phyloP scores from a whole-genome alignment of 2,113 vertebrate genomes.

The Syngnathoides biaculeatus region DNA sequence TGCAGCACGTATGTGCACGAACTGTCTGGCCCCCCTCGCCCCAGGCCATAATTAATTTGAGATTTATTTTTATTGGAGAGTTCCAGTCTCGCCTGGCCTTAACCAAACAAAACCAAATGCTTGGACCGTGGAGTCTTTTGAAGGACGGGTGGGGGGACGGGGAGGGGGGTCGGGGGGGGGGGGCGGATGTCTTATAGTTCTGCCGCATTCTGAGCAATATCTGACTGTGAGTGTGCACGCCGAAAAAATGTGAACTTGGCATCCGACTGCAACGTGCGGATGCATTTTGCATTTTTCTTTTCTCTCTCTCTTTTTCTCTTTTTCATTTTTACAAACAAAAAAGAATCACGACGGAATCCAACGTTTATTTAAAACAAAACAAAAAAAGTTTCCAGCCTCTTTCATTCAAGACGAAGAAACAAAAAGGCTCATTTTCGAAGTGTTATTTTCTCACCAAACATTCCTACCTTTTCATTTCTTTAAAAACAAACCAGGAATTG shows the following conservation, averaged over 20 bases:
- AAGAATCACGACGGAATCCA: slow-evolving; percentile 5
- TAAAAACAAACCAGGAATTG: slow-evolving; percentile 72
- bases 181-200: slow-evolving; percentile 79
- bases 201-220: slow-evolving; percentile 83
- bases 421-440: slow-evolving; percentile 47
- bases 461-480: slow-evolving; percentile 56
- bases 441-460: slow-evolving; percentile 65
- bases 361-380: slow-evolving; percentile 2
- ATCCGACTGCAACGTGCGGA: not conserved
- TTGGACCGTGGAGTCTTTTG: slow-evolving; percentile 86
- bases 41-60: slow-evolving; percentile 99
- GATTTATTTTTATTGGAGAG: slow-evolving; percentile 99
- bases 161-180: not conserved
- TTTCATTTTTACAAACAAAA: slow-evolving; percentile 12
- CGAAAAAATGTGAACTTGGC: slow-evolving; percentile 24
- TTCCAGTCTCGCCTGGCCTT: slow-evolving; percentile 94
- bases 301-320: too few species aligned
- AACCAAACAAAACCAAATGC: slow-evolving; percentile 94
- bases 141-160: slow-evolving; percentile 76
- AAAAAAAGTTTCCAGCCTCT: slow-evolving; percentile 4
- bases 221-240: slow-evolving; percentile 32
- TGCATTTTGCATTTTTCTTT: slow-evolving; percentile 7
- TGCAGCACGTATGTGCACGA: slow-evolving; percentile 82
- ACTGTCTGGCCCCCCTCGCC: slow-evolving; percentile 93
- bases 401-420: slow-evolving; percentile 23